A percentile compares a stretch with the other conserved stretches of the same genome.
These are phyloP conservation scores for Acrossocheilus wenchowensis DNA, from an alignment of 2,797 vertebrate genomes.

Conservation along the genomic window DNA sequence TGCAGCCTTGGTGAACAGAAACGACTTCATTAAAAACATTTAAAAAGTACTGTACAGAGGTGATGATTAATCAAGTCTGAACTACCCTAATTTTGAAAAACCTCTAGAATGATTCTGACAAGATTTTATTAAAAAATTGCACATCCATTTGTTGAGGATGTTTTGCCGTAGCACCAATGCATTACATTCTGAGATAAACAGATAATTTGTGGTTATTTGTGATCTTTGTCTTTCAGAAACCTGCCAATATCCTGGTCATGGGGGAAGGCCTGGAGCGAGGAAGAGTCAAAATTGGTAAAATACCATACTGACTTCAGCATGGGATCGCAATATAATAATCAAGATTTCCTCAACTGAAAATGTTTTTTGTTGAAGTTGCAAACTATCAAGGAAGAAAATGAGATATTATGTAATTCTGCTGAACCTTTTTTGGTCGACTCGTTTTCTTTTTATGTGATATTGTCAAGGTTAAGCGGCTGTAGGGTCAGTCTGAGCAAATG, in stretches of 20 bases:
- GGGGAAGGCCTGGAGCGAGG: constrained; percentile 95
- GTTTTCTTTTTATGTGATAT: not conserved
- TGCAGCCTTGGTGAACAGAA: not conserved
- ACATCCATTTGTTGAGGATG: not conserved
- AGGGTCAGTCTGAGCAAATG: constrained; percentile 11
- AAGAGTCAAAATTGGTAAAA: constrained; percentile 96
- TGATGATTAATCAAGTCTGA: not conserved
- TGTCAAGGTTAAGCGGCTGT: not conserved
- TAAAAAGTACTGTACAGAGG: not conserved
- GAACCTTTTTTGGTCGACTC: not conserved
- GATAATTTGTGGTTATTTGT: not conserved
- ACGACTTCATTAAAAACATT: not conserved
- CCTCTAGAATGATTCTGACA: not conserved
- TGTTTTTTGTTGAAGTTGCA: not conserved
- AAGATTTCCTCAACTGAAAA: not conserved
- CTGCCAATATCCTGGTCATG: constrained; percentile 99
- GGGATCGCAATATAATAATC: not conserved
- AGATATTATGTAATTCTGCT: not conserved
- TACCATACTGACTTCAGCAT: not conserved
- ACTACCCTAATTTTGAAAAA: not conserved
- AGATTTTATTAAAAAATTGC: not conserved
- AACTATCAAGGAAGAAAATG: not conserved
- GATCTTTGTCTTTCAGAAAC: constrained; percentile 83
- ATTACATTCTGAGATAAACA: not conserved
- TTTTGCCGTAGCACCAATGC: not conserved